phyloP scores from a whole-genome alignment of 2,113 vertebrate species.

The Trachemys scripta region DNA sequence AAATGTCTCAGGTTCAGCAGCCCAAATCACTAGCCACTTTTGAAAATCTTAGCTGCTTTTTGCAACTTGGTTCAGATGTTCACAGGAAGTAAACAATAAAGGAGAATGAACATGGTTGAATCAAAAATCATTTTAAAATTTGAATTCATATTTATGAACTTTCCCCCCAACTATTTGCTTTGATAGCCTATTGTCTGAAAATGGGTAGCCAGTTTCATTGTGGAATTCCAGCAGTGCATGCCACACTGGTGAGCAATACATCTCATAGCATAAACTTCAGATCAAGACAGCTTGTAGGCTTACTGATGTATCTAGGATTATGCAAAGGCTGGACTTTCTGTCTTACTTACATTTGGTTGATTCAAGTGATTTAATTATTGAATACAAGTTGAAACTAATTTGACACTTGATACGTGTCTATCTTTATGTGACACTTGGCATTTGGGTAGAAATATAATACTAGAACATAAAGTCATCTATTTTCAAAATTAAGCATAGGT shows the following conservation, averaged over 20 bases:
- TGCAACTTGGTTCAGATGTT: background rate
- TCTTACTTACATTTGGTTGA: background rate
- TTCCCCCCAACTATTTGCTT: background rate
- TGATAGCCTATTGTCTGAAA: background rate
- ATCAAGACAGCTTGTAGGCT: background rate
- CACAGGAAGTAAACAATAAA: background rate
- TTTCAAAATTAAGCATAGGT: background rate
- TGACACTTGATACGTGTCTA: background rate
- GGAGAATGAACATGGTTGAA: fast-evolving
- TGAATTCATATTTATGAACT: background rate
- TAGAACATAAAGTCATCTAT: background rate
- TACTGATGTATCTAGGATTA: background rate
- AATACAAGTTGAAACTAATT: background rate
- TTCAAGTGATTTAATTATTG: conserved; percentile 7
- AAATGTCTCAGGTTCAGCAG: background rate
- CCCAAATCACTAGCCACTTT: background rate
- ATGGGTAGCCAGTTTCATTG: background rate
- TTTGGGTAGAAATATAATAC: background rate
- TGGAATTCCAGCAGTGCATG: background rate
- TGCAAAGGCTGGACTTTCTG: background rate
- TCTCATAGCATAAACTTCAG: background rate
- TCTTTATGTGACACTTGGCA: background rate
- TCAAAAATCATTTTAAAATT: background rate
- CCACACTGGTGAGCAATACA: background rate
- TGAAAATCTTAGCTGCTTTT: background rate